Conservation (phyloP, 1,140 invertebrate genomes). For the Zaprionus vittiger region DNA sequence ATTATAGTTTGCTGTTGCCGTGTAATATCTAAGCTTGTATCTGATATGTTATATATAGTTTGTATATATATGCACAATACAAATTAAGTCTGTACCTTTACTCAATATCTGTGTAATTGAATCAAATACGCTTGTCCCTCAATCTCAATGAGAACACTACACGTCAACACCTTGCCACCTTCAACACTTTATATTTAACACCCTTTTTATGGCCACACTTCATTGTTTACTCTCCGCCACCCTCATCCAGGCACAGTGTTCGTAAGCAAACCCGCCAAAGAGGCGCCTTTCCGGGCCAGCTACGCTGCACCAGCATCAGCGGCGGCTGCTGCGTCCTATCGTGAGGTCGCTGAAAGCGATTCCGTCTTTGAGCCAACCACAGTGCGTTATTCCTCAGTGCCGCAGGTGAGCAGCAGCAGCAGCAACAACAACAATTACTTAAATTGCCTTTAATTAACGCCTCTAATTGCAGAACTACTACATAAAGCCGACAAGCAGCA, state of each 20-base stretch:
- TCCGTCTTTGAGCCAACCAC: slow-evolving; percentile 67
- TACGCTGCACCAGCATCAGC: slow-evolving; percentile 19
- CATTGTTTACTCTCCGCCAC: neutral
- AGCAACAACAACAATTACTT: slow-evolving; percentile 1
- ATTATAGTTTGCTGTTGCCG: no score
- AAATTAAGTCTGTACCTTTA: no score
- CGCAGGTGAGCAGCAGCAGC: slow-evolving; percentile 48
- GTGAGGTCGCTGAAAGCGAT: slow-evolving; percentile 40
- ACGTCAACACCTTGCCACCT: no score
- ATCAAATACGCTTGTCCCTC: no score
- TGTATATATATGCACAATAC: no score
- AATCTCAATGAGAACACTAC: no score
- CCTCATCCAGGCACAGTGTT: slow-evolving; percentile 37
- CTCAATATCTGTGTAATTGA: no score
- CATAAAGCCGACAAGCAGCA: slow-evolving; percentile 38
- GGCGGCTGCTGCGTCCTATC: slow-evolving; percentile 36
- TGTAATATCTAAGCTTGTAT: no score
- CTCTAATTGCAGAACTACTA: slow-evolving; percentile 51
- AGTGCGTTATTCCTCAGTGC: slow-evolving; percentile 60
- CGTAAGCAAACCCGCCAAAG: slow-evolving; percentile 43
- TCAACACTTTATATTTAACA: no score
- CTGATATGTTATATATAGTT: no score
- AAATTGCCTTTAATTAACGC: slow-evolving; percentile 49
- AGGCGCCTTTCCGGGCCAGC: slow-evolving; percentile 50
- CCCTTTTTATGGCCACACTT: neutral